Percentiles rank a stretch among this genome's conserved stretches.
Evolutionary conservation across 2,888 invertebrate genomes (phyloP).

Genomic region (Drosophila putrida): DNA sequence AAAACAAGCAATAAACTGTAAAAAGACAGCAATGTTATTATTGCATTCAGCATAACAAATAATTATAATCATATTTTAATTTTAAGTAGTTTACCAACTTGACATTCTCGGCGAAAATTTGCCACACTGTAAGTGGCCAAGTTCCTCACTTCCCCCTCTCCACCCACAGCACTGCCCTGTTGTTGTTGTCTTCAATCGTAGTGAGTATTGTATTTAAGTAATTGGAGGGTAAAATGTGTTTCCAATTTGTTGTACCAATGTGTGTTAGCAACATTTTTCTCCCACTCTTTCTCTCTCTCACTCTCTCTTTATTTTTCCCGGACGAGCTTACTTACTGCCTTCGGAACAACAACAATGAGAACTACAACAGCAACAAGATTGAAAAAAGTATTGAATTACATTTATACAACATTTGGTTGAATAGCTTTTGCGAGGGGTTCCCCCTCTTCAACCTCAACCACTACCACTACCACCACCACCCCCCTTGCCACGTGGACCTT

Average conservation of each 20-base stretch:
- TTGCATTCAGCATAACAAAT: neutral
- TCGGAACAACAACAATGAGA: constrained; percentile 19
- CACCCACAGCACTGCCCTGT: neutral
- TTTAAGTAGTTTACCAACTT: neutral
- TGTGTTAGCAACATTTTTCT: constrained; percentile 47
- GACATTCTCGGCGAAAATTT: constrained; percentile 12
- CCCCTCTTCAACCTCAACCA: neutral
- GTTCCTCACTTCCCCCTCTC: neutral
- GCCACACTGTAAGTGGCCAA: constrained; percentile 28
- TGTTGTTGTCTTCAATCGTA: constrained; percentile 34
- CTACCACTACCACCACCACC: neutral
- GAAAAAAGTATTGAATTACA: constrained; percentile 81
- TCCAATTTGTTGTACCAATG: constrained; percentile 69
- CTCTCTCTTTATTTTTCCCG: neutral
- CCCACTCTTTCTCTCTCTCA: neutral
- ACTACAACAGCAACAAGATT: constrained; percentile 55
- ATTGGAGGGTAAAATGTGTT: constrained; percentile 81
- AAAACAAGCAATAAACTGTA: too few species aligned
- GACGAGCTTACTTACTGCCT: constrained; percentile 30
- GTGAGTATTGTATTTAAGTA: constrained; percentile 71
- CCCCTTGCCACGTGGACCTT: constrained; percentile 19
- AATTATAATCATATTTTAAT: neutral
- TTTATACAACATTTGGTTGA: constrained; percentile 79
- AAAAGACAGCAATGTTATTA: neutral
- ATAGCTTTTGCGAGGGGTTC: constrained; percentile 59